Base-by-base conservation (phyloP, 2,797 vertebrate species). In the Pygocentrus nattereri region DNA sequence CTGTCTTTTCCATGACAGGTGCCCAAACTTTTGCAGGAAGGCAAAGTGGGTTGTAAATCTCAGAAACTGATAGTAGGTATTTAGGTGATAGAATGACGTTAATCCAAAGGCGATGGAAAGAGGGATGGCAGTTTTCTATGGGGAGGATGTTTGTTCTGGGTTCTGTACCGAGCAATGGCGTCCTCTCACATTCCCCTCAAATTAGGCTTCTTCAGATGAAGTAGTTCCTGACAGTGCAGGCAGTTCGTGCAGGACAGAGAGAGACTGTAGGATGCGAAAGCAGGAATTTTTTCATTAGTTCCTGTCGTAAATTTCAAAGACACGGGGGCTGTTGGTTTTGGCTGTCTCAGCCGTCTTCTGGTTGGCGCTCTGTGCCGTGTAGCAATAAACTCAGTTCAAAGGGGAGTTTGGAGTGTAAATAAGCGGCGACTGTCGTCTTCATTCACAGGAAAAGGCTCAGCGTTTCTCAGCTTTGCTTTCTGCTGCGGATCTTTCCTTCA, bases 211-310 rank as follows among this genome's bases (percentile, higher is more conserved):
- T 62, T 16, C 27, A 18, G 18, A 16, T 68, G 19, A 23, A 41
- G 65, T 13, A 23, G 11, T 30, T 25, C 31, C 30, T 68, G 65
- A 8, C 19, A 11, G 38, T 23, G 5, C 30, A 38, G 27, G 18
- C 2, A 8, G 38, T 34, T 21, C 21, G 23, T n/a, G 38, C 65
- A 41, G 34, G 27, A 70, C 52, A 59, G 47, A 80, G 54, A 19
- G n/a, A 27, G 21, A 50, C 69, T 68, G 34, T 56, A 34, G 72
- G 67, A 68, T 38, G 56, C 25, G 34, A 41, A 62, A 21, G 50
- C 23, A 61, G 54, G 52, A 74, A 68, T 72, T 50, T 75, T 80
- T 75, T 75, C 74, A 79, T 70, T 65, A 78, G 64, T 58, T 79
- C 82, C 72, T 75, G 72, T 58, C 56, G 64, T 75, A 68, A 74